A percentile compares a stretch with the other conserved stretches of the same genome.
Conservation (phyloP, 2,797 vertebrate genomes). For the Phataginus tricuspis region DNA sequence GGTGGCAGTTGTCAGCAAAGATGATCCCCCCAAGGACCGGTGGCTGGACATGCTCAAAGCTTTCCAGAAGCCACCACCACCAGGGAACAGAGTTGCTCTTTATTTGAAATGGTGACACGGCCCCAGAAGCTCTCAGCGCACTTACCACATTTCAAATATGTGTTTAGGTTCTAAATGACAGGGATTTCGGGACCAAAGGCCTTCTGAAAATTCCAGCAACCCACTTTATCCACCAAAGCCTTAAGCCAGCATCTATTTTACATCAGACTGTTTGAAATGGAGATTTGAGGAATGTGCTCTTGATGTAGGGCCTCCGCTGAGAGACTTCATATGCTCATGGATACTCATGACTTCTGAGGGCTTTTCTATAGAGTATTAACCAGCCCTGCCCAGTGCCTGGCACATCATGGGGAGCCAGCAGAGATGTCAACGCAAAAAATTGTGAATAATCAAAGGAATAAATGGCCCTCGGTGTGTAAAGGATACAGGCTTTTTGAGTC, state of each 20-base stretch:
- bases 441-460: background rate
- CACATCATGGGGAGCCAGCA: fast-evolving
- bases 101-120: background rate
- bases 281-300: background rate
- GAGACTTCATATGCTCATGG: background rate
- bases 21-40: background rate
- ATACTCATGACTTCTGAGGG: background rate
- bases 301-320: background rate
- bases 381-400: background rate
- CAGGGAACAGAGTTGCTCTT: background rate
- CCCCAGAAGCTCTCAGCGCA: background rate
- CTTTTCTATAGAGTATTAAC: background rate
- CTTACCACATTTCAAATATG: background rate
- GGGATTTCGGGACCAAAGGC: background rate
- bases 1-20: background rate
- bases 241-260: background rate
- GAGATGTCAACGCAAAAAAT: fast-evolving
- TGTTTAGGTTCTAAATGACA: background rate
- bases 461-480: fast-evolving
- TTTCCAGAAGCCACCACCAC: background rate
- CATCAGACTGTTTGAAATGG: background rate
- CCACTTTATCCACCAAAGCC: background rate
- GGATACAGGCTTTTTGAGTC: background rate
- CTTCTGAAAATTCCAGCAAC: background rate
- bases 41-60: background rate